Evolutionary conservation across 2,888 invertebrate species (phyloP), one percentile per base, ranked within the genome.

Genomic region (Dryococelus australis): DNA sequence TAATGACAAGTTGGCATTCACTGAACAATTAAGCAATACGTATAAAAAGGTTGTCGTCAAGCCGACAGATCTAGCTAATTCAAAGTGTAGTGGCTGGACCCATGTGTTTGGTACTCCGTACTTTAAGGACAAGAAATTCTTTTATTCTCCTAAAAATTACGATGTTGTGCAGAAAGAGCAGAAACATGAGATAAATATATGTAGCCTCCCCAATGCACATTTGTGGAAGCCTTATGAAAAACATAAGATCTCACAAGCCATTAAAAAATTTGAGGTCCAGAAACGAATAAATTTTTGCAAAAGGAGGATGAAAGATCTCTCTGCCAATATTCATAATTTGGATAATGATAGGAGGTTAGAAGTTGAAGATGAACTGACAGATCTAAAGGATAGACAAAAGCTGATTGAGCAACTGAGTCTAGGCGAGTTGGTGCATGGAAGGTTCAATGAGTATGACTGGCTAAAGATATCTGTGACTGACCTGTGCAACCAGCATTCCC

Each of bases 401-500:
- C 16, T 35, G 28, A 43, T 83, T 12, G n/a, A 43, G 35, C 9
- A 28, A 4, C 83, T 28, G 27, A 35, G 35, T 16, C 83, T 83
- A 24, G 83, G 35, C 16, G 83, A 83, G 16, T 20, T 83, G 9
- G 83, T 83, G 43, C 35, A 43, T 43, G 43, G 43, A 16, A 27
- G 24, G 27, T 83, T 28, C 12, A 28, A 35, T 28, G 85, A 87
- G 35, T 87, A 87, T 85, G 85, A 87, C 28, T 87, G 87, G 87
- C 24, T 87, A 24, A 87, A 80, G 35, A 87, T 87, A 78, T 85
- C 87, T 28, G 81, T 35, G n/a, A 26, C 51, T 51, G 85, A 80
- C 43, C 80, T 87, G 26, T 28, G 43, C 20, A 85, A 85, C 10
- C 20, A 27, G 0, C 85, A 87, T 9, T n/a, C 28, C 12, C 53